These are phyloP conservation scores for Hydrolagus colliei DNA, from an alignment of 2,797 vertebrate genomes.

Conservation along the genomic window DNA sequence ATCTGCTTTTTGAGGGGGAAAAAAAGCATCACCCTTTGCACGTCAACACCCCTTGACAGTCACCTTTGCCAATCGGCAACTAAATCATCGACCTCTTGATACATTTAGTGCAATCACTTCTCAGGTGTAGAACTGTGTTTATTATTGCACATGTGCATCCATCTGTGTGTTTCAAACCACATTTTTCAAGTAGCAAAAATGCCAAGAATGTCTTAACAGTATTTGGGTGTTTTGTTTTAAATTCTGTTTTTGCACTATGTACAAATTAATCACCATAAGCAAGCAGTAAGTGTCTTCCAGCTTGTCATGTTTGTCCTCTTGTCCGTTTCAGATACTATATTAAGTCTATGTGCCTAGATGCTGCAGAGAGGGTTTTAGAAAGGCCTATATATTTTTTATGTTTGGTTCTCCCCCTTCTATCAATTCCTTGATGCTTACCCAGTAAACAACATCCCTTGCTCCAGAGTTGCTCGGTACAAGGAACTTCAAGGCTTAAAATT, in stretches of 20 bases:
- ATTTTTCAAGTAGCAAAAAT: neutral
- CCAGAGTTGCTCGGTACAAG: neutral
- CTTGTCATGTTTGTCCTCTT: neutral
- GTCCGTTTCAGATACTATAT: neutral
- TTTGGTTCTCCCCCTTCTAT: neutral
- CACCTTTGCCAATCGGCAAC: neutral
- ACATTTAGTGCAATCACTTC: slow-evolving; percentile 20
- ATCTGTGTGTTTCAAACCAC: neutral
- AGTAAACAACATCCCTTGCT: neutral
- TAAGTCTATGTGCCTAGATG: neutral
- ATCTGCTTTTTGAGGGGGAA: neutral
- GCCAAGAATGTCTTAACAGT: slow-evolving; percentile 24
- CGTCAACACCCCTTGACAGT: neutral
- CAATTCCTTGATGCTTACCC: neutral
- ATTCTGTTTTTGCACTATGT: slow-evolving; percentile 25
- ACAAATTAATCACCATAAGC: neutral
- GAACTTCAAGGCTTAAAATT: neutral
- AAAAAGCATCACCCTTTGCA: neutral
- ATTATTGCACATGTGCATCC: neutral
- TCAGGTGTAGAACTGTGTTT: neutral
- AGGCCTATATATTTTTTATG: neutral
- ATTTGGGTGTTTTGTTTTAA: slow-evolving; percentile 8
- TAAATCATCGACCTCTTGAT: slow-evolving; percentile 6
- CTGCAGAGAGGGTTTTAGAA: neutral
- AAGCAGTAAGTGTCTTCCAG: neutral